Evolutionary conservation across 2,113 vertebrate genomes (phyloP).

Genomic region (Triplophysa tibetana): DNA sequence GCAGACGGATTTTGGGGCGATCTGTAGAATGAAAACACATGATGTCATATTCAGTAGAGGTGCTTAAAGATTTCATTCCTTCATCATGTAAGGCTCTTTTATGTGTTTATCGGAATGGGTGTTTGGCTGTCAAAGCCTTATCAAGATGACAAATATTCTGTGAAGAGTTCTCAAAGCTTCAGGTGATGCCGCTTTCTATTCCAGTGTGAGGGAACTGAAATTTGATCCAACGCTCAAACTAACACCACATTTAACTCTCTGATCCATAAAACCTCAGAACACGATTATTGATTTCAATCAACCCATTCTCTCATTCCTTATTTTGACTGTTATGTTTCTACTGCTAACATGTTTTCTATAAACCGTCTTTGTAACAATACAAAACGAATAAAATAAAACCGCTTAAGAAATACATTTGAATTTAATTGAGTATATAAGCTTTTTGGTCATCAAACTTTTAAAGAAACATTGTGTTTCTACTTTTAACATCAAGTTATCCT

Average conservation of each 20-base stretch:
- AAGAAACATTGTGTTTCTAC: no score
- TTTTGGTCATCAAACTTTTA: background rate
- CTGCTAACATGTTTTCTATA: no score
- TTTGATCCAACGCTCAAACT: background rate
- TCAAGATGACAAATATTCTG: background rate
- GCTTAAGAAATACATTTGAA: no score
- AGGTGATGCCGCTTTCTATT: background rate
- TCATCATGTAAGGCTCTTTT: background rate
- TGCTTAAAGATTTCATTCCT: background rate
- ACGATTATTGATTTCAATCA: no score
- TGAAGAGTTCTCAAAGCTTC: background rate
- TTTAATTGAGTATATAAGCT: no score
- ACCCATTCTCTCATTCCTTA: no score
- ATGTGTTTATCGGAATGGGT: background rate
- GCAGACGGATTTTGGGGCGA: constrained; percentile 88
- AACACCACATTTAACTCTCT: background rate
- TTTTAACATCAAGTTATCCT: no score
- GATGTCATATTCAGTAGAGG: no score
- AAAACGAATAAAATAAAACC: no score
- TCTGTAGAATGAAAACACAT: constrained; percentile 67
- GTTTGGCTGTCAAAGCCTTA: background rate
- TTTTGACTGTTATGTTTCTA: no score
- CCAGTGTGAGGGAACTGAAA: background rate
- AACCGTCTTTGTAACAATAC: no score
- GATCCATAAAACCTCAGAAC: background rate